Evolutionary conservation across 2,888 invertebrate species (phyloP).

Genomic region (Protophormia terraenovae): DNA sequence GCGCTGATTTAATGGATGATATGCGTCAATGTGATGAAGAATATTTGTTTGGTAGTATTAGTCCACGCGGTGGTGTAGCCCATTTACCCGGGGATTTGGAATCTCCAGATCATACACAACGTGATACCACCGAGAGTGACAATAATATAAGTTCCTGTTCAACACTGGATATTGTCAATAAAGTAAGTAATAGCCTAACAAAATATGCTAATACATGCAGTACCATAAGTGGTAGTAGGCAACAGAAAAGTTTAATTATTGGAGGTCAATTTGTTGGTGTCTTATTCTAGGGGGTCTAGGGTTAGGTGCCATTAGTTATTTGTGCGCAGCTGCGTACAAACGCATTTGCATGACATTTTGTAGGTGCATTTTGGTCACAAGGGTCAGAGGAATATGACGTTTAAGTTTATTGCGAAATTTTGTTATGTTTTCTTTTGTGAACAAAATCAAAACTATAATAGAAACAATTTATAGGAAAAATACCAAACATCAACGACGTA

Average conservation of each 20-base stretch:
- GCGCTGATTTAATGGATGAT: conserved; percentile 65
- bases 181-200: conserved; percentile 72
- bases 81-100: conserved; percentile 70
- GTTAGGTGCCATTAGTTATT: conserved; percentile 34
- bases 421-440: conserved; percentile 53
- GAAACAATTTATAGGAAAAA: conserved; percentile 52
- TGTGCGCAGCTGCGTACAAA: conserved; percentile 66
- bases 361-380: conserved; percentile 48
- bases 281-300: conserved; percentile 1
- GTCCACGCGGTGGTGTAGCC: conserved; percentile 73
- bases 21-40: conserved; percentile 72
- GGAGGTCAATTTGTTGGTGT: conserved; percentile 32
- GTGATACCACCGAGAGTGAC: conserved; percentile 79
- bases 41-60: conserved; percentile 79
- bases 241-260: neutral
- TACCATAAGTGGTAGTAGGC: neutral
- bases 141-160: conserved; percentile 81
- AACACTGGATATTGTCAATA: conserved; percentile 80
- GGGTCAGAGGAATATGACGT: conserved; percentile 59
- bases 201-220: neutral
- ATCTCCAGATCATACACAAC: conserved; percentile 76
- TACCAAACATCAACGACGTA: conserved; percentile 58
- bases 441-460: conserved; percentile 59
- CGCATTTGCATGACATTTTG: conserved; percentile 47
- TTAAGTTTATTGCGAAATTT: conserved; percentile 57